A percentile compares a stretch with the other conserved stretches of the same genome.
These are phyloP conservation scores for Phytoseiulus persimilis DNA, from an alignment of 2,888 invertebrate genomes.

Conservation along the genomic window DNA sequence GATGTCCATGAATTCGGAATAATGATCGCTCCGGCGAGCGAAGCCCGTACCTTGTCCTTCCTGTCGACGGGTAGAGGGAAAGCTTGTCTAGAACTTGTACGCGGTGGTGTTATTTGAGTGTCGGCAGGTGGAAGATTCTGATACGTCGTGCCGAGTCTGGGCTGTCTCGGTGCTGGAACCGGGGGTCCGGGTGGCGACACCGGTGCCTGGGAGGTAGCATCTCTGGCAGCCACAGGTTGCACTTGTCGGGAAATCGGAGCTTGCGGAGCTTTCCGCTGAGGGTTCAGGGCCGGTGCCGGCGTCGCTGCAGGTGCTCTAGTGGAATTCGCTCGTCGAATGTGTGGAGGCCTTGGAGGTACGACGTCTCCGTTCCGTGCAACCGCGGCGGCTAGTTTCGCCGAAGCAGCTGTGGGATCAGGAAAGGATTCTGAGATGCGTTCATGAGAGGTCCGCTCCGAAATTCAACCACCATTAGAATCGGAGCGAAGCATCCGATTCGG, in stretches of 20 bases:
- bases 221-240: not conserved
- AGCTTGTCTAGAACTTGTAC: slow-evolving; percentile 21
- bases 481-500: too few relatives aligned
- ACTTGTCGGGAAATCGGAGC: slow-evolving; percentile 8
- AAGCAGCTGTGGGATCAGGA: not conserved
- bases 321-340: slow-evolving; percentile 36
- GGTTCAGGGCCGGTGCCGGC: not conserved
- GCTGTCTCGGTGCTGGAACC: slow-evolving; percentile 29
- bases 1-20: too few relatives aligned
- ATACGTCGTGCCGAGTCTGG: slow-evolving; percentile 29
- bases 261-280: slow-evolving; percentile 7
- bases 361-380: slow-evolving; percentile 13
- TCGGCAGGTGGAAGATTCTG: slow-evolving; percentile 36
- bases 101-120: slow-evolving; percentile 27
- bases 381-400: slow-evolving; percentile 10
- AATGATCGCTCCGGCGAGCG: too few relatives aligned
- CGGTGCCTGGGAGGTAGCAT: not conserved
- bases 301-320: slow-evolving; percentile 14
- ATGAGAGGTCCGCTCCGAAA: too few relatives aligned
- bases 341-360: slow-evolving; percentile 24
- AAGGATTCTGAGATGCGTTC: not conserved
- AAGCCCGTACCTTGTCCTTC: not conserved
- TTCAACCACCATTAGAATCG: too few relatives aligned
- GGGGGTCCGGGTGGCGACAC: not conserved
- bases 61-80: slow-evolving; percentile 19